Conservation (phyloP, 2,797 vertebrate species). For the Acanthurus leucopareius region DNA sequence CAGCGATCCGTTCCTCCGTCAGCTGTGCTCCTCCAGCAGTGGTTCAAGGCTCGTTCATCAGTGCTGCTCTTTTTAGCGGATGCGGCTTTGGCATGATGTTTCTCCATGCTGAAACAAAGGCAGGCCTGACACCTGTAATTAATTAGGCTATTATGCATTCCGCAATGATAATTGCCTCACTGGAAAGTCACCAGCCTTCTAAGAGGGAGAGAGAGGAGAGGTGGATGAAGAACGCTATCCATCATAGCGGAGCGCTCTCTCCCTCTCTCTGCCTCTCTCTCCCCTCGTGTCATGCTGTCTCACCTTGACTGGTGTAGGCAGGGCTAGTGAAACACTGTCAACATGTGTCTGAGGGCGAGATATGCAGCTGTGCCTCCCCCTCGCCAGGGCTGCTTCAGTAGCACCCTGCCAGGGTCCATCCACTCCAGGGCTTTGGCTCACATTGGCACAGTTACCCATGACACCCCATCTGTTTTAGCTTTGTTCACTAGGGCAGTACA, state of each 20-base stretch:
- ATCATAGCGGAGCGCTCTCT: constrained; percentile 86
- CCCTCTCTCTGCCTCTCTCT: constrained; percentile 54
- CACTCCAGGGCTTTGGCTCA: constrained; percentile 71
- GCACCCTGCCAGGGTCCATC: constrained; percentile 64
- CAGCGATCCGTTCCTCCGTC: constrained; percentile 31
- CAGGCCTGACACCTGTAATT: constrained; percentile 99
- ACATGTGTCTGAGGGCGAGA: constrained; percentile 81
- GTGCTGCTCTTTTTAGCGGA: constrained; percentile 78
- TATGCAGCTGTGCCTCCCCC: constrained; percentile 72
- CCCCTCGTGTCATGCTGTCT: constrained; percentile 81
- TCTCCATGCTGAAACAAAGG: constrained; percentile 95
- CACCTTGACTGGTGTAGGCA: constrained; percentile 90
- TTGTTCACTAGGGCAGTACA: constrained; percentile 74
- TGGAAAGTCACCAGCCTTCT: constrained; percentile 98
- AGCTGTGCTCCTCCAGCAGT: constrained; percentile 48
- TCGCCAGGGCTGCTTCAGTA: constrained; percentile 42
- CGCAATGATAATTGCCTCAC: constrained; percentile 99
- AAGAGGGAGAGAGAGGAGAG: constrained; percentile 83
- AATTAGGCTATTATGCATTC: constrained; percentile 99
- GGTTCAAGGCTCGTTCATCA: constrained; percentile 79
- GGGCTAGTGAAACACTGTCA: constrained; percentile 80
- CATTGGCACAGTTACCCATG: constrained; percentile 76
- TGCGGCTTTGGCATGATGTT: constrained; percentile 91
- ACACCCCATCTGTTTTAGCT: constrained; percentile 82
- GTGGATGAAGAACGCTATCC: constrained; percentile 88